Percentiles rank a stretch among this genome's conserved stretches.
phyloP scores from a whole-genome alignment of 2,113 vertebrate genomes.

The Miniopterus natalensis region DNA sequence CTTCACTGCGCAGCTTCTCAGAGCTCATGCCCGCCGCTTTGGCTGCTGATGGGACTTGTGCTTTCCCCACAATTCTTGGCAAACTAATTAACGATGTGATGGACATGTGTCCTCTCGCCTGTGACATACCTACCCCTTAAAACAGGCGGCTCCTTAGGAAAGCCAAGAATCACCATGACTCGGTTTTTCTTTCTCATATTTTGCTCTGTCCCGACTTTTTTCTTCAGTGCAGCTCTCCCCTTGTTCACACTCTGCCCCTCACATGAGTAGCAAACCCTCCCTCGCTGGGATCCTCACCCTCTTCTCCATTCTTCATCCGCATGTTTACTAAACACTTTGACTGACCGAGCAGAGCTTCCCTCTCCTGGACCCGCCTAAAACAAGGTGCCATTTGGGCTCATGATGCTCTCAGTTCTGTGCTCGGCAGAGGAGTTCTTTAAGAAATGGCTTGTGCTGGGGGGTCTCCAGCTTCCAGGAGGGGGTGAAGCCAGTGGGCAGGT shows the following conservation, averaged over 20 bases:
- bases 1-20: accelerated
- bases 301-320: too few relatives aligned
- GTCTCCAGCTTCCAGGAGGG: accelerated
- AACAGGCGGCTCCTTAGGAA: not conserved
- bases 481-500: accelerated
- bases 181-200: not conserved
- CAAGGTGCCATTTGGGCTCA: too few relatives aligned
- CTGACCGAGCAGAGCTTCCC: accelerated
- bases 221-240: accelerated
- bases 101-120: accelerated
- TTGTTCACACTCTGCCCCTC: accelerated
- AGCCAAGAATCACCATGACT: accelerated
- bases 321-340: not conserved
- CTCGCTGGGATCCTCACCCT: accelerated
- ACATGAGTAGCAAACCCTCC: accelerated
- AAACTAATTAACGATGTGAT: accelerated
- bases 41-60: accelerated
- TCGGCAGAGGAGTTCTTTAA: accelerated
- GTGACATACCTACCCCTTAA: accelerated
- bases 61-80: accelerated
- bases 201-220: not conserved
- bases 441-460: not conserved
- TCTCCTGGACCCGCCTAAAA: not conserved
- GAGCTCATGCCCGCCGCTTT: accelerated
- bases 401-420: accelerated